These are phyloP conservation scores for Cyrtonyx montezumae DNA, from an alignment of 2,113 vertebrate species.

Conservation along the genomic window DNA sequence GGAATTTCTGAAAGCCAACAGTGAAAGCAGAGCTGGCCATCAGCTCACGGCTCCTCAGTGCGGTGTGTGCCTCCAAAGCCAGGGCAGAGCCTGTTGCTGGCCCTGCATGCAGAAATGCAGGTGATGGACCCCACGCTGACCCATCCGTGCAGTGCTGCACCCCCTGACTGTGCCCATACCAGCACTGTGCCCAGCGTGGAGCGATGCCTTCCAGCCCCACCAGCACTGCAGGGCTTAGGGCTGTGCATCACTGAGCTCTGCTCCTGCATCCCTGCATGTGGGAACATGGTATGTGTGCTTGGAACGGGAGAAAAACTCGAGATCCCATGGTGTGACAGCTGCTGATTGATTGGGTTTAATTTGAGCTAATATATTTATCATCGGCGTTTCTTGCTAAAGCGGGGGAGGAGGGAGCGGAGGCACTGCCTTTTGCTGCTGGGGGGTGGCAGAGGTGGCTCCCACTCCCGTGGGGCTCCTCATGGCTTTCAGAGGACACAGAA, in stretches of 20 bases:
- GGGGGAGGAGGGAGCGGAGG: neutral
- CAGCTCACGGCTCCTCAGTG: neutral
- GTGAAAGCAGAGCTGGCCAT: neutral
- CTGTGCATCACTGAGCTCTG: neutral
- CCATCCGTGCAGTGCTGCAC: neutral
- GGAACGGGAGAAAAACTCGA: neutral
- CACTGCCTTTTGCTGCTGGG: constrained; percentile 1
- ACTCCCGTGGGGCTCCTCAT: fast-evolving
- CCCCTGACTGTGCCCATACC: neutral
- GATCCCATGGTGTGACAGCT: neutral
- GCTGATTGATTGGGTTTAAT: neutral
- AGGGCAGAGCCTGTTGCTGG: neutral
- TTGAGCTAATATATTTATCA: neutral
- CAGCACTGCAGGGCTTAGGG: too few relatives aligned
- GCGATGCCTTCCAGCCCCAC: neutral
- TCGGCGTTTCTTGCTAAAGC: fast-evolving
- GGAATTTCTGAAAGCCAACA: neutral
- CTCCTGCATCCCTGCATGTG: neutral
- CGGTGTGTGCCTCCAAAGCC: fast-evolving
- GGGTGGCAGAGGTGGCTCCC: neutral
- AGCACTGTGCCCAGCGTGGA: too few relatives aligned
- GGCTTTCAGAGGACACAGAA: neutral
- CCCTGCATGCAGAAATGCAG: neutral
- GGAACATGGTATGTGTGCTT: fast-evolving
- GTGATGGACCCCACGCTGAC: fast-evolving